Evolutionary conservation across 2,888 invertebrate species (phyloP).

Genomic region (Acrobasis consociella): DNA sequence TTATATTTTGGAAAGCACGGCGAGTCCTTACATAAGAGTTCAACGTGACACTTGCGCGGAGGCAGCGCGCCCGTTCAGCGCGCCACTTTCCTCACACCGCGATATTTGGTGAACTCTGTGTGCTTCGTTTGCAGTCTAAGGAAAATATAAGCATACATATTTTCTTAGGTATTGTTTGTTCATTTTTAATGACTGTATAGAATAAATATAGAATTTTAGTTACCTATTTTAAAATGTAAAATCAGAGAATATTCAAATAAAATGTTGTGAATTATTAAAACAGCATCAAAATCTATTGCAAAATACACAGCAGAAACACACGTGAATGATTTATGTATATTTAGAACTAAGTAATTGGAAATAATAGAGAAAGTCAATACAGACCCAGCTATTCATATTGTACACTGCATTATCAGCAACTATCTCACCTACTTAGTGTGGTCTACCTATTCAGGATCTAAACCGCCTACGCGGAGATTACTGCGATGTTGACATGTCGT

Average conservation of each 20-base stretch:
- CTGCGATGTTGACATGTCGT: constrained; percentile 38
- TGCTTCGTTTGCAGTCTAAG: constrained; percentile 12
- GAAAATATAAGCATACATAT: too few relatives aligned
- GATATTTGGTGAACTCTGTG: constrained; percentile 65
- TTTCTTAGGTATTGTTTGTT: too few relatives aligned
- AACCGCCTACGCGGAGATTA: constrained; percentile 15
- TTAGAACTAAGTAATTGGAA: not conserved
- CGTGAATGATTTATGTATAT: not conserved
- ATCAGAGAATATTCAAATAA: too few relatives aligned
- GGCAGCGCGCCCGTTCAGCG: constrained; percentile 64
- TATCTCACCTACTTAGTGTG: constrained; percentile 19
- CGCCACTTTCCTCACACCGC: constrained; percentile 75
- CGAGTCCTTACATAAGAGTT: constrained; percentile 80
- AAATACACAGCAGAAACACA: too few relatives aligned
- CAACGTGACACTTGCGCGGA: constrained; percentile 76
- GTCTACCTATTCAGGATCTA: not conserved
- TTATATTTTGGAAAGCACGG: constrained; percentile 79
- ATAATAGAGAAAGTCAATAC: constrained; percentile 6
- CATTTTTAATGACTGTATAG: too few relatives aligned
- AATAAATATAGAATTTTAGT: too few relatives aligned
- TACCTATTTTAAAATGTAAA: too few relatives aligned
- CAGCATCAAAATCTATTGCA: too few relatives aligned
- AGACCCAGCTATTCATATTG: not conserved
- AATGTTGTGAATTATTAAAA: too few relatives aligned
- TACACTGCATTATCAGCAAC: constrained; percentile 16